phyloP scores from a whole-genome alignment of 2,888 invertebrate genomes.

The Serrognathus titanus region DNA sequence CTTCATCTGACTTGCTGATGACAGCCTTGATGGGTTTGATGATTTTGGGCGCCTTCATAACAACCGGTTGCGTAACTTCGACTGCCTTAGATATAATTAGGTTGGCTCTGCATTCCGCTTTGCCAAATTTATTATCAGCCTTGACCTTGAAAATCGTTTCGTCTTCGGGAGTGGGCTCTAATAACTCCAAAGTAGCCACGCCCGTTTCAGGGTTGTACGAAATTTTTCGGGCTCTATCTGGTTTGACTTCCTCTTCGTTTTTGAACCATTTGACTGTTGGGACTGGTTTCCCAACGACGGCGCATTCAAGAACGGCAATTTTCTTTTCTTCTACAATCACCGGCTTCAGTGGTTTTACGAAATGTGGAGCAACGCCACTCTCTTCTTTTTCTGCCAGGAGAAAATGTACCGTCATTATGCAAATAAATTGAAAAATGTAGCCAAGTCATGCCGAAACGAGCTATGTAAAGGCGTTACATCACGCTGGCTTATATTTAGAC shows the following conservation, averaged over 20 bases:
- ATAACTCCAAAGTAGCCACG: constrained; percentile 60
- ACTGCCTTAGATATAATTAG: constrained; percentile 57
- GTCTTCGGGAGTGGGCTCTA: constrained; percentile 63
- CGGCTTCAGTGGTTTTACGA: constrained; percentile 64
- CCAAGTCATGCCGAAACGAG: no score
- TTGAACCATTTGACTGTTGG: constrained; percentile 71
- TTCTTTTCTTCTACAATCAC: constrained; percentile 60
- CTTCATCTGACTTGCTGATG: constrained; percentile 65
- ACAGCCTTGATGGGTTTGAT: constrained; percentile 74
- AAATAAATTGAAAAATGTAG: no score
- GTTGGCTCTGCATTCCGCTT: constrained; percentile 71
- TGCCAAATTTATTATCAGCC: constrained; percentile 70
- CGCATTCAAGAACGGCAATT: constrained; percentile 62
- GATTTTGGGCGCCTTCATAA: constrained; percentile 69
- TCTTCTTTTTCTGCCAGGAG: constrained; percentile 62
- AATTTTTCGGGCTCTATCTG: constrained; percentile 55
- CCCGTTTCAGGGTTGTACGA: constrained; percentile 62
- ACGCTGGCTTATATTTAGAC: no score
- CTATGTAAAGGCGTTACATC: no score
- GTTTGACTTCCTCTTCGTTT: constrained; percentile 59
- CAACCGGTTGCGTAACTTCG: constrained; percentile 51
- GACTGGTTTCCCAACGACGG: constrained; percentile 64
- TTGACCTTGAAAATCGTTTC: constrained; percentile 66
- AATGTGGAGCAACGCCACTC: constrained; percentile 64
- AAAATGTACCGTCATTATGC: no score